Conservation (phyloP, 1,140 invertebrate genomes). For the Ooceraea biroi region DNA sequence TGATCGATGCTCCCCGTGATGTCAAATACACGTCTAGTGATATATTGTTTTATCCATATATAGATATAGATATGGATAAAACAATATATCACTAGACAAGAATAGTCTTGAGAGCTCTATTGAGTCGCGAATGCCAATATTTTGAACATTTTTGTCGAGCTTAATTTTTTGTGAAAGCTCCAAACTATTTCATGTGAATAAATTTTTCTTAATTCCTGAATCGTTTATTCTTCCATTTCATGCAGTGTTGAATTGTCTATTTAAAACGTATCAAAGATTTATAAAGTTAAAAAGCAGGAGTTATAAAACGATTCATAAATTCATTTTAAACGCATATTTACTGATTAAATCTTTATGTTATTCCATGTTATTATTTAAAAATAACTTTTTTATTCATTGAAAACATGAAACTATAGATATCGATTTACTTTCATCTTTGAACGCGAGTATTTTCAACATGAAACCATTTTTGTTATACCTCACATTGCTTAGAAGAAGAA, state of each 20-base stretch:
- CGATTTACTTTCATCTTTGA: conserved; percentile 29
- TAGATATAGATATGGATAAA: too few species aligned
- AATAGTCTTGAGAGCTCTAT: too few species aligned
- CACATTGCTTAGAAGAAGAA: conserved; percentile 20
- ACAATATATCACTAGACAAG: too few species aligned
- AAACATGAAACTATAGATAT: conserved; percentile 23
- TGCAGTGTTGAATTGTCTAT: conserved; percentile 2
- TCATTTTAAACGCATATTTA: too few species aligned
- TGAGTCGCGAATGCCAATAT: conserved; percentile 20
- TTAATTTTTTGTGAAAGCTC: conserved; percentile 7
- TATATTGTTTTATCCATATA: conserved; percentile 30
- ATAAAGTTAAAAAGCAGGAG: too few species aligned
- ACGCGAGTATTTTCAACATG: conserved; percentile 27
- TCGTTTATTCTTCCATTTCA: conserved; percentile 2
- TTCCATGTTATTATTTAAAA: neutral
- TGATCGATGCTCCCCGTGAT: conserved; percentile 13
- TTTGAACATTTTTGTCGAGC: conserved; percentile 37
- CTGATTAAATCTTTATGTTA: neutral
- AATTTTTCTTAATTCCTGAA: conserved; percentile 42
- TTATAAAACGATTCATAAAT: neutral
- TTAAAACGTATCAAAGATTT: neutral
- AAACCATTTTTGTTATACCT: conserved; percentile 49
- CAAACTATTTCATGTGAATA: conserved; percentile 34
- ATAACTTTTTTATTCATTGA: conserved; percentile 18
- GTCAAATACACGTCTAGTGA: conserved; percentile 14